Evolutionary conservation across 2,888 invertebrate genomes (phyloP).

Genomic region (Microchrysa polita): DNA sequence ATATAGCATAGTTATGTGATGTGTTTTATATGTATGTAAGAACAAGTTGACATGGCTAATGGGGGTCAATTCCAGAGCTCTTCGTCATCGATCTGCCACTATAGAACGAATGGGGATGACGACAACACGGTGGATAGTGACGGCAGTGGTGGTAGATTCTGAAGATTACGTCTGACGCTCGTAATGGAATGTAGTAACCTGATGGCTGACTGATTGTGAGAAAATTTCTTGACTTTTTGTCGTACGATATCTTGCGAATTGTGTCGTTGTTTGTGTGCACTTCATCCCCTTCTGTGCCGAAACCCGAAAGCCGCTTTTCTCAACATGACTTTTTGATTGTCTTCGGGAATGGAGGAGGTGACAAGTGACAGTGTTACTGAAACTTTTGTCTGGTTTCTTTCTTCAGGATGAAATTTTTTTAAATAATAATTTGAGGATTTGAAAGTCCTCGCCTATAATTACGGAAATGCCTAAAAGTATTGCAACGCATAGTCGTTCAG

Average conservation of each 20-base stretch:
- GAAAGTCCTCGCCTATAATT: no score
- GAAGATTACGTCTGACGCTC: not conserved
- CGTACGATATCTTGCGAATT: not conserved
- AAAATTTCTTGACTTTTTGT: not conserved
- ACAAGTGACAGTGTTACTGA: not conserved
- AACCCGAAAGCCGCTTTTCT: not conserved
- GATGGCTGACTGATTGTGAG: not conserved
- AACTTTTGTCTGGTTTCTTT: not conserved
- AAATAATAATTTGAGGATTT: no score
- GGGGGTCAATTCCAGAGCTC: constrained; percentile 31
- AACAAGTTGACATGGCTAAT: constrained; percentile 34
- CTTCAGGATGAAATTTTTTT: no score
- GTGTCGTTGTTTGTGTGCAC: not conserved
- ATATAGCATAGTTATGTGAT: no score
- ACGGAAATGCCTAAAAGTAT: no score
- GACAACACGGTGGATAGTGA: not conserved
- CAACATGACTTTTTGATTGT: not conserved
- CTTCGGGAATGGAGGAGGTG: not conserved
- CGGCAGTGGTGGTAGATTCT: not conserved
- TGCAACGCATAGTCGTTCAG: no score
- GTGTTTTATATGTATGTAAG: no score
- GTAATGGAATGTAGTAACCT: not conserved
- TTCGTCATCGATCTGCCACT: constrained; percentile 17
- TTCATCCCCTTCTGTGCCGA: not conserved
- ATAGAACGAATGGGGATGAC: no score